Evolutionary conservation across 2,113 vertebrate species (phyloP), one percentile per base, ranked within the genome.

Genomic region (Mugil cephalus): DNA sequence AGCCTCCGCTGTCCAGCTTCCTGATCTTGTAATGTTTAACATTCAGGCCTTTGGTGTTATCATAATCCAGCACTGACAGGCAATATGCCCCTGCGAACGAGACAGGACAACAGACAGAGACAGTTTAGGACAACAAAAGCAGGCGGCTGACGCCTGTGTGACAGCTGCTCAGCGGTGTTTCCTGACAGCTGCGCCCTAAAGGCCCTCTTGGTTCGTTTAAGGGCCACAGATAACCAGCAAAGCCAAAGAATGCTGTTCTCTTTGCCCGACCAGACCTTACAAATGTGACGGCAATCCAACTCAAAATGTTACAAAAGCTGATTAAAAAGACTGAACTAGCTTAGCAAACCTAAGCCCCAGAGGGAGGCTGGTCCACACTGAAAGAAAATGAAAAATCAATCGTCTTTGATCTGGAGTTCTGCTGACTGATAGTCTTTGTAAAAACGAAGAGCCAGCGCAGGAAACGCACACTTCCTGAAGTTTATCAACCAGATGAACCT

Each of bases 21-120:
- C 97, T 95, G 93, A 97, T 98, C 91, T 98, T 99, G 93, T 99
- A 98, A 90, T 98, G 97, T 86, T 99, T 99, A 73, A 98, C 96
- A 0, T 97, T 99, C 79, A 97, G 93, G 65, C 97, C 97, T 90
- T 97, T 98, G 86, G 94, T 94, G 0, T 96, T 96, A 87, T 99
- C 97, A 0, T 97, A 98, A 89, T 99, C 97, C 0, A 97, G 94
- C 79, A 99, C 96, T 0, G 98, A 99, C 79, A 99, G 95, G 86
- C 97, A 99, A 77, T 98, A 99, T 65, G 97, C 97, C 77, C 97
- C 98, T 99, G 87, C 54, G 62, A 66, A 59, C 7, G 42, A 66
- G 66, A 11, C 13, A 53, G 17, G 62, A 69, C 58, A 61, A 58
- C 61, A 83, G 70, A 82, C 74, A 59, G 61, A 69, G 65, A 74